phyloP scores from a whole-genome alignment of 1,140 invertebrate genomes.

The Ceratina australensis region DNA sequence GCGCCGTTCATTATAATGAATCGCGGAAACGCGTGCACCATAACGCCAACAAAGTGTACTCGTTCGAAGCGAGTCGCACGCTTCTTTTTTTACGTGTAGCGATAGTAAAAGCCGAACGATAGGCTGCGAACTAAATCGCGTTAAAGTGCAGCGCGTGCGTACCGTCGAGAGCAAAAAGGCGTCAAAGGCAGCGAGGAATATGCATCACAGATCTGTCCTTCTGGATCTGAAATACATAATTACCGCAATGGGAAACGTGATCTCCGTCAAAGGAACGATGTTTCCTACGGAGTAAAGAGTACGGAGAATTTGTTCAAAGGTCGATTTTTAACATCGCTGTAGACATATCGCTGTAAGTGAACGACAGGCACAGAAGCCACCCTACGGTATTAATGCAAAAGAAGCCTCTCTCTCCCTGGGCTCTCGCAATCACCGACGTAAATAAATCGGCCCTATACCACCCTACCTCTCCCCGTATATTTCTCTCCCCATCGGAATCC shows the following conservation, averaged over 20 bases:
- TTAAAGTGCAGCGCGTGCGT: too few species aligned
- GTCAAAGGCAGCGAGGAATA: too few species aligned
- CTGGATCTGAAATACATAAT: neutral
- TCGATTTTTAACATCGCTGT: constrained; percentile 12
- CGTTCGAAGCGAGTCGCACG: too few species aligned
- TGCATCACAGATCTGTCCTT: neutral
- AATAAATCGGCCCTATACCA: constrained; percentile 60
- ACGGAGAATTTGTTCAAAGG: constrained; percentile 13
- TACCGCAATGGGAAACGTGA: neutral
- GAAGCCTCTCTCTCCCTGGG: constrained; percentile 41
- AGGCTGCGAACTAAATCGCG: too few species aligned
- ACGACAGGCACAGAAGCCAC: constrained; percentile 39
- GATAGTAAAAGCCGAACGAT: too few species aligned
- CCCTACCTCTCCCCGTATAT: constrained; percentile 34
- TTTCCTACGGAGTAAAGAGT: neutral
- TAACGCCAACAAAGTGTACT: constrained; percentile 19
- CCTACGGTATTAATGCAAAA: constrained; percentile 60
- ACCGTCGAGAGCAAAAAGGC: too few species aligned
- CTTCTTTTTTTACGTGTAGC: too few species aligned
- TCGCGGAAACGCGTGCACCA: constrained; percentile 56
- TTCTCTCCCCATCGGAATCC: constrained; percentile 59
- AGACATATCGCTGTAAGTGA: constrained; percentile 37
- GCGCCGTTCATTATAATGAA: constrained; percentile 70
- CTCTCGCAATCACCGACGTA: constrained; percentile 61
- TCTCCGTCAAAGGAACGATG: neutral